Evolutionary conservation across 2,797 vertebrate genomes (phyloP).

Genomic region (Salarias fasciatus): DNA sequence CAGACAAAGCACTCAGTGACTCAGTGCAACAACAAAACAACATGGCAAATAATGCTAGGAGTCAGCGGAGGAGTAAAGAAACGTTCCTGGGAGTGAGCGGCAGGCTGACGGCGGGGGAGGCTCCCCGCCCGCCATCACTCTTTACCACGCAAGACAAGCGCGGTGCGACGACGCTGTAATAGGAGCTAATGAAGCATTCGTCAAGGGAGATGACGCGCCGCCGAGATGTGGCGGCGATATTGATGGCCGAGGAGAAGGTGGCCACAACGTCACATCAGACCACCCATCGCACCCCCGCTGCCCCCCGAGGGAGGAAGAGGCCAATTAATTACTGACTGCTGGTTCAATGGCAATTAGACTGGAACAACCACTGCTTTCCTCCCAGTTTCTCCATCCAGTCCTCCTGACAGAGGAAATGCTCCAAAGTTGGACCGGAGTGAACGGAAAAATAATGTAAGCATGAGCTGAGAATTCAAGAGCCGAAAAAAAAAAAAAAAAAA

Average conservation of each 20-base stretch:
- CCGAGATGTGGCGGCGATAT: constrained; percentile 59
- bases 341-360: constrained; percentile 72
- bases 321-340: constrained; percentile 75
- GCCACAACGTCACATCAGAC: constrained; percentile 68
- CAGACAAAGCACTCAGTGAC: constrained; percentile 50
- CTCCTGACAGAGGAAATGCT: constrained; percentile 27
- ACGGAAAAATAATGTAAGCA: constrained; percentile 20
- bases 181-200: constrained; percentile 74
- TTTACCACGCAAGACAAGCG: constrained; percentile 57
- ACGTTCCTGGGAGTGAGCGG: constrained; percentile 12
- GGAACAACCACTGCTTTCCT: constrained; percentile 24
- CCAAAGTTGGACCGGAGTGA: constrained; percentile 20
- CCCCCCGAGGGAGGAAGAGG: constrained; percentile 52
- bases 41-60: constrained; percentile 34
- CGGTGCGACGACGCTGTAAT: constrained; percentile 63
- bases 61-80: constrained; percentile 25
- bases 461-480: constrained; percentile 31
- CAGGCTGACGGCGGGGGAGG: constrained; percentile 25
- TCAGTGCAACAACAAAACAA: constrained; percentile 40
- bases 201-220: constrained; percentile 67
- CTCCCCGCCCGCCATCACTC: constrained; percentile 23
- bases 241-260: constrained; percentile 64
- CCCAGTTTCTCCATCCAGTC: constrained; percentile 3
- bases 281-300: constrained; percentile 57
- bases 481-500: constrained; percentile 13